phyloP scores from a whole-genome alignment of 2,888 invertebrate genomes.

The Drosophila falleni region DNA sequence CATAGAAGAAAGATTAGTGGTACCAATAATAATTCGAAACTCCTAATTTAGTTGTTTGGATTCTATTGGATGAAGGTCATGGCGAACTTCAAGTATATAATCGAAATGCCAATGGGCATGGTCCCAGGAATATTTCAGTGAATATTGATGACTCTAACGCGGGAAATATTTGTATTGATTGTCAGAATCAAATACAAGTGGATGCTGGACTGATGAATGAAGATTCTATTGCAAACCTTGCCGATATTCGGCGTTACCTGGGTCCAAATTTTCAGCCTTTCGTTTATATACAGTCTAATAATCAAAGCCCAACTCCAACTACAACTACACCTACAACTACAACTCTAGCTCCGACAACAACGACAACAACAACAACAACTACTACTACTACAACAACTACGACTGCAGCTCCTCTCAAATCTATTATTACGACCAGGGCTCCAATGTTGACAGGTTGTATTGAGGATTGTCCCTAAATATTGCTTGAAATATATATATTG shows the following conservation, averaged over 20 bases:
- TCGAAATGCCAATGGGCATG: neutral
- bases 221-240: neutral
- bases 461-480: too few species aligned
- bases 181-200: conserved; percentile 23
- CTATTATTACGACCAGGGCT: neutral
- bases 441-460: neutral
- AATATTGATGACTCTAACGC: neutral
- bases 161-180: conserved; percentile 34
- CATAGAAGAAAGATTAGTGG: too few species aligned
- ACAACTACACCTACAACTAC: neutral
- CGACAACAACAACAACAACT: neutral
- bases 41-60: neutral
- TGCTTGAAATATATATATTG: too few species aligned
- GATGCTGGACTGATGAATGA: neutral
- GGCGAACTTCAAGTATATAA: conserved; percentile 1
- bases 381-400: neutral
- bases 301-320: too few species aligned
- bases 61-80: neutral
- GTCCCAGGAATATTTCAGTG: conserved; percentile 4
- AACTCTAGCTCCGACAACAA: neutral
- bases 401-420: neutral
- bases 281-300: neutral
- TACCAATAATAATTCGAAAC: neutral
- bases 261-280: neutral
- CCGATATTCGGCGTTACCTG: neutral